Percentiles rank a stretch among this genome's conserved stretches.
Evolutionary conservation across 1,140 invertebrate species (phyloP).

Genomic region (Asbolus verrucosus): DNA sequence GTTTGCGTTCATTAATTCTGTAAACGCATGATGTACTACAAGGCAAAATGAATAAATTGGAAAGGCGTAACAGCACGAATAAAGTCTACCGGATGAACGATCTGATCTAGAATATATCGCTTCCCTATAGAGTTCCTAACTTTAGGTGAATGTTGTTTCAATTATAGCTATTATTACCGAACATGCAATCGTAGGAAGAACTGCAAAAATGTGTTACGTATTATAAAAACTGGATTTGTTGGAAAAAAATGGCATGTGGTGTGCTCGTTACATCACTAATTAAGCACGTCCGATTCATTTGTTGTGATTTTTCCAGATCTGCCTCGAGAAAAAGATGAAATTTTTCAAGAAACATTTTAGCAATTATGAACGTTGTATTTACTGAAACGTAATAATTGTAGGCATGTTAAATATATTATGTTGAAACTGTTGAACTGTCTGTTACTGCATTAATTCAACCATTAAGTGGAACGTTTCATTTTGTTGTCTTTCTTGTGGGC

Average conservation of each 20-base stretch:
- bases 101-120: slow-evolving; percentile 24
- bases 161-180: slow-evolving; percentile 19
- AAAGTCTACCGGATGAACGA: slow-evolving; percentile 17
- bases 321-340: too few relatives aligned
- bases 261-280: slow-evolving; percentile 8
- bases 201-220: slow-evolving; percentile 16
- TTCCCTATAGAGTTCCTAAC: slow-evolving; percentile 21
- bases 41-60: slow-evolving; percentile 15
- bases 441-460: slow-evolving; percentile 39
- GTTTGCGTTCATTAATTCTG: slow-evolving; percentile 2
- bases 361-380: slow-evolving; percentile 8
- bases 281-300: too few relatives aligned
- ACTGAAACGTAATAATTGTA: slow-evolving; percentile 42
- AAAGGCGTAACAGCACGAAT: slow-evolving; percentile 18
- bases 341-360: too few relatives aligned
- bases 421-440: slow-evolving; percentile 37
- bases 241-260: slow-evolving; percentile 7
- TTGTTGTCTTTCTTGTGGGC: slow-evolving; percentile 23
- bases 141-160: slow-evolving; percentile 38
- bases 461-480: slow-evolving; percentile 43
- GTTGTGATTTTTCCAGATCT: slow-evolving; percentile 6
- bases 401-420: slow-evolving; percentile 26
- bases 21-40: neutral
- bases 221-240: neutral
- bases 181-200: slow-evolving; percentile 25